These are phyloP conservation scores for Hyposoter didymator DNA, from an alignment of 2,888 invertebrate genomes.

Conservation along the genomic window DNA sequence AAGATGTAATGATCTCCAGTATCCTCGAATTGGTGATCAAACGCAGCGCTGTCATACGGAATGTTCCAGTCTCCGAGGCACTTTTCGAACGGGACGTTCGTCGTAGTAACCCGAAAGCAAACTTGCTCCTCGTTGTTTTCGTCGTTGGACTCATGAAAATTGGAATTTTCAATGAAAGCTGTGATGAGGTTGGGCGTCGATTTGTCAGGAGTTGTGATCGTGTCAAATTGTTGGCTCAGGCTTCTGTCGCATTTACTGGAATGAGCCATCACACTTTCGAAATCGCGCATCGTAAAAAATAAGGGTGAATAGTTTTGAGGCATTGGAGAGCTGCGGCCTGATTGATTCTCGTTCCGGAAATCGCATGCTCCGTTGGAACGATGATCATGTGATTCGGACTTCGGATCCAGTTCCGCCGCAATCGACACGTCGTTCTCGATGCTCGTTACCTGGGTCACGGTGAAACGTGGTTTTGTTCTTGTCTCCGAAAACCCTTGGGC, in stretches of 20 bases:
- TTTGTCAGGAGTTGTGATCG: slow-evolving; percentile 27
- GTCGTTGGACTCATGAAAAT: slow-evolving; percentile 58
- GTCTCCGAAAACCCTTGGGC: background rate
- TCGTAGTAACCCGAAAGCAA: slow-evolving; percentile 80
- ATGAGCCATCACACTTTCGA: slow-evolving; percentile 77
- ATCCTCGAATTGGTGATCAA: slow-evolving; percentile 55
- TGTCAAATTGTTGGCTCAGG: slow-evolving; percentile 46
- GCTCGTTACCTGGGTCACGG: slow-evolving; percentile 27
- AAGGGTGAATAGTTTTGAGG: slow-evolving; percentile 75
- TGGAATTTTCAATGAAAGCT: slow-evolving; percentile 59
- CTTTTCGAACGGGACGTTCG: slow-evolving; percentile 79
- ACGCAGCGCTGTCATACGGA: slow-evolving; percentile 59
- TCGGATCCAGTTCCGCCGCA: background rate
- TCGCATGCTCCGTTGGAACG: slow-evolving; percentile 2
- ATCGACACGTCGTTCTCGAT: background rate
- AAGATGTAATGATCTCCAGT: slow-evolving; percentile 74
- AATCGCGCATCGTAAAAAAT: slow-evolving; percentile 80
- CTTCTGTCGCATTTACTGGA: slow-evolving; percentile 52
- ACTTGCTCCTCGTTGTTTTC: slow-evolving; percentile 69
- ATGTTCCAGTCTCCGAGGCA: slow-evolving; percentile 74
- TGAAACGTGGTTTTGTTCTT: slow-evolving; percentile 26
- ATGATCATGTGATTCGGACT: background rate
- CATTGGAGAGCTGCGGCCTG: slow-evolving; percentile 62
- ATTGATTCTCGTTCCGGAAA: slow-evolving; percentile 53
- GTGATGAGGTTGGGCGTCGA: slow-evolving; percentile 15